These are phyloP conservation scores for Mycteria americana DNA, from an alignment of 2,797 vertebrate species.

Conservation along the genomic window DNA sequence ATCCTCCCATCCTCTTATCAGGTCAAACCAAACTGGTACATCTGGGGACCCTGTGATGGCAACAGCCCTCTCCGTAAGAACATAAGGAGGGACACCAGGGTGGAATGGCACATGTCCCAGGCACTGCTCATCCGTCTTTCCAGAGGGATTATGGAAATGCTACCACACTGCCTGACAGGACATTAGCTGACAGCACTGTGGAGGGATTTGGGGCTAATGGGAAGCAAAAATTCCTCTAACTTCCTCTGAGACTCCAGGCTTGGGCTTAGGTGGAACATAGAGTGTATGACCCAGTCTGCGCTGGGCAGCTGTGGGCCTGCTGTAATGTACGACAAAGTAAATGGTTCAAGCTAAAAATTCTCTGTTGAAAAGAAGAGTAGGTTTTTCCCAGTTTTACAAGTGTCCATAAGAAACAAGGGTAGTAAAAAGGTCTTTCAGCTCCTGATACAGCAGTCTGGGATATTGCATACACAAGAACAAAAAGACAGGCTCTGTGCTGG, in stretches of 20 bases:
- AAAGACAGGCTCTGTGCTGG: not conserved
- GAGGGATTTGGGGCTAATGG: not conserved
- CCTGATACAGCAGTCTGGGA: not conserved
- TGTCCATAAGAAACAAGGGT: not conserved
- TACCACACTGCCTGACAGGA: not conserved
- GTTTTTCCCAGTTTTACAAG: not conserved
- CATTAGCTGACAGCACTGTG: not conserved
- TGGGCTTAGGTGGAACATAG: not conserved
- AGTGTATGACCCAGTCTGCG: fast-evolving
- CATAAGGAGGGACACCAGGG: fast-evolving
- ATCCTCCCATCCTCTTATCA: not conserved
- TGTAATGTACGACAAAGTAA: not conserved
- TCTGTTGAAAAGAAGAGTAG: not conserved
- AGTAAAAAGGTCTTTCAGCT: not conserved
- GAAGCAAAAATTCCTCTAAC: not conserved
- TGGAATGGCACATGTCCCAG: not conserved
- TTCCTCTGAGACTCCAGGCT: not conserved
- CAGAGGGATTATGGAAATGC: not conserved
- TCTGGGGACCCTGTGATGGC: not conserved
- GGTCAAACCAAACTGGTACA: not conserved
- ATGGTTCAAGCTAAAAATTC: not conserved
- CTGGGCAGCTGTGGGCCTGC: not conserved
- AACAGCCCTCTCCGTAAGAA: not conserved
- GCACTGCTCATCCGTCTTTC: not conserved
- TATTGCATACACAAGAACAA: not conserved